phyloP scores from a whole-genome alignment of 2,888 invertebrate species.

The Leistus spinibarbis region DNA sequence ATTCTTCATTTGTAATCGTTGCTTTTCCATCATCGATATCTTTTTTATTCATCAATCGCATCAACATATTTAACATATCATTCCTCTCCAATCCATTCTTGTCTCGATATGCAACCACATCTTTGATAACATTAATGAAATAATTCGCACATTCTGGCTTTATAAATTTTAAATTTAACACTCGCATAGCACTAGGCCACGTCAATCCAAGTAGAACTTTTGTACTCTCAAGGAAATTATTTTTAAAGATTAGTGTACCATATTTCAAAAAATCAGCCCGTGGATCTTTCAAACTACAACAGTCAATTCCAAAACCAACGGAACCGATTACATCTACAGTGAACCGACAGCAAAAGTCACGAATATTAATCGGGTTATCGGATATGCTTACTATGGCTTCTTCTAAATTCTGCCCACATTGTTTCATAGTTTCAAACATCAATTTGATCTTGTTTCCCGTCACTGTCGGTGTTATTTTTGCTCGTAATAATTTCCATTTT shows the following conservation, averaged over 20 bases:
- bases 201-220: background rate
- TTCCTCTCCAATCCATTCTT: slow-evolving; percentile 14
- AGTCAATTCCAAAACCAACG: slow-evolving; percentile 52
- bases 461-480: slow-evolving; percentile 59
- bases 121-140: slow-evolving; percentile 42
- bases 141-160: slow-evolving; percentile 41
- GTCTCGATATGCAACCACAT: slow-evolving; percentile 42
- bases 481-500: slow-evolving; percentile 58
- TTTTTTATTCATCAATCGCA: slow-evolving; percentile 1
- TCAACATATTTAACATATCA: slow-evolving; percentile 1
- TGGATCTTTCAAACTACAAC: slow-evolving; percentile 47
- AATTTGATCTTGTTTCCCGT: slow-evolving; percentile 58
- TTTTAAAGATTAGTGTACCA: slow-evolving; percentile 45
- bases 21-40: background rate
- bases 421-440: slow-evolving; percentile 56
- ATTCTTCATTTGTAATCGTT: background rate
- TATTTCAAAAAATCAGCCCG: slow-evolving; percentile 48
- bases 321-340: slow-evolving; percentile 53
- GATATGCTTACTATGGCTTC: background rate
- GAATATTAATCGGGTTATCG: slow-evolving; percentile 40
- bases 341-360: slow-evolving; percentile 42
- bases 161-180: slow-evolving; percentile 28
- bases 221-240: slow-evolving; percentile 40
- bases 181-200: background rate
- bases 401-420: slow-evolving; percentile 49